phyloP scores from a whole-genome alignment of 1,140 invertebrate genomes.

The Saccostrea cuccullata region DNA sequence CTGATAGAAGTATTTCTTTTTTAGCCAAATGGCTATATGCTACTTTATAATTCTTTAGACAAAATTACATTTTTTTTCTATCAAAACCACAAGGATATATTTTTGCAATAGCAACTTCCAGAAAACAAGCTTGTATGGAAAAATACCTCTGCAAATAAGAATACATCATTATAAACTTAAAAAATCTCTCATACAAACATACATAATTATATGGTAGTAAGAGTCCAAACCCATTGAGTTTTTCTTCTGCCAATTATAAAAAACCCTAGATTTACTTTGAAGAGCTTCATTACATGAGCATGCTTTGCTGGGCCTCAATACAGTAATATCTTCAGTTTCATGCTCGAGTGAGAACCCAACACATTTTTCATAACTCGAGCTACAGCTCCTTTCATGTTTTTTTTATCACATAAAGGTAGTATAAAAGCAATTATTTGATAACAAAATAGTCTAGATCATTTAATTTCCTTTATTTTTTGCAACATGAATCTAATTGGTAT shows the following conservation, averaged over 20 bases:
- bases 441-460: constrained; percentile 17
- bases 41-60: neutral
- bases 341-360: neutral
- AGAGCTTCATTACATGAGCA: neutral
- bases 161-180: neutral
- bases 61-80: neutral
- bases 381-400: neutral
- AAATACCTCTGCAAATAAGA: neutral
- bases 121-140: neutral
- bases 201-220: neutral
- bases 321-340: constrained; percentile 9
- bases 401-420: neutral
- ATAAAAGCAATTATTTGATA: constrained; percentile 24
- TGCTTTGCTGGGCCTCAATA: neutral
- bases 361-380: constrained; percentile 15
- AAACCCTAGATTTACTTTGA: neutral
- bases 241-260: constrained; percentile 6
- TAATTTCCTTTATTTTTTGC: neutral
- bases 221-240: neutral
- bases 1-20: no score
- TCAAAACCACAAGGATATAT: neutral
- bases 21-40: no score
- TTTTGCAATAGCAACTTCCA: neutral
- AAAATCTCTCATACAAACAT: neutral
- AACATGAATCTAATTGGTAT: neutral